These are phyloP conservation scores for Stratiolaelaps scimitus DNA, from an alignment of 1,140 invertebrate genomes.

Conservation along the genomic window DNA sequence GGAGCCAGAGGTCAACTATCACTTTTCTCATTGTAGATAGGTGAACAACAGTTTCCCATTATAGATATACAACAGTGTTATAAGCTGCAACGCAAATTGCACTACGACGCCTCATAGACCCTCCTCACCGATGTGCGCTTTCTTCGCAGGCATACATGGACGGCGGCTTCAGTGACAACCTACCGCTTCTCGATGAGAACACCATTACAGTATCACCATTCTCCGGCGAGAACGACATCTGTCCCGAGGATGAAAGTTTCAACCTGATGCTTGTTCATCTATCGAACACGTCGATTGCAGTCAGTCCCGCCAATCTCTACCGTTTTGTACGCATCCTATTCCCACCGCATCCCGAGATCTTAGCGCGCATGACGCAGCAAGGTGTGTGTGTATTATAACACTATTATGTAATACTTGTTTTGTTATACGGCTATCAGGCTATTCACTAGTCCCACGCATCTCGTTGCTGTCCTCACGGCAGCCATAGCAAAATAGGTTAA, in stretches of 20 bases:
- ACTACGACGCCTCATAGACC: too few species aligned
- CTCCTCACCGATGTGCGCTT: too few species aligned
- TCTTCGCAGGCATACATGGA: slow-evolving; percentile 68
- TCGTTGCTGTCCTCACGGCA: too few species aligned
- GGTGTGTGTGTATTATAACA: slow-evolving; percentile 42
- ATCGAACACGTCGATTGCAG: slow-evolving; percentile 84
- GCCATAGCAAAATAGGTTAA: too few species aligned
- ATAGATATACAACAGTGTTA: too few species aligned
- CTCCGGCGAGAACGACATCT: slow-evolving; percentile 94
- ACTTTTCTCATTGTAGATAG: too few species aligned
- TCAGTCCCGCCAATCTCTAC: slow-evolving; percentile 76
- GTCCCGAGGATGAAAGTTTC: slow-evolving; percentile 63
- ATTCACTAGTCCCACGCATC: too few species aligned
- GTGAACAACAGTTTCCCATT: too few species aligned
- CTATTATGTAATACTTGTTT: too few species aligned
- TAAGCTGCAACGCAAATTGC: too few species aligned
- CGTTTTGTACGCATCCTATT: slow-evolving; percentile 79
- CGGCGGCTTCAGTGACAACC: slow-evolving; percentile 88
- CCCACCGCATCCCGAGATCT: slow-evolving; percentile 78
- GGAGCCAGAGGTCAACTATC: too few species aligned
- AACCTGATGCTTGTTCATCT: slow-evolving; percentile 60
- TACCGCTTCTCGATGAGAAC: slow-evolving; percentile 80
- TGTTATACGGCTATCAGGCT: too few species aligned
- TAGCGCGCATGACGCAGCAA: slow-evolving; percentile 88
- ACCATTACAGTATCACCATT: slow-evolving; percentile 96